Base-by-base conservation (phyloP, 2,888 invertebrate species). In the Myathropa florea region DNA sequence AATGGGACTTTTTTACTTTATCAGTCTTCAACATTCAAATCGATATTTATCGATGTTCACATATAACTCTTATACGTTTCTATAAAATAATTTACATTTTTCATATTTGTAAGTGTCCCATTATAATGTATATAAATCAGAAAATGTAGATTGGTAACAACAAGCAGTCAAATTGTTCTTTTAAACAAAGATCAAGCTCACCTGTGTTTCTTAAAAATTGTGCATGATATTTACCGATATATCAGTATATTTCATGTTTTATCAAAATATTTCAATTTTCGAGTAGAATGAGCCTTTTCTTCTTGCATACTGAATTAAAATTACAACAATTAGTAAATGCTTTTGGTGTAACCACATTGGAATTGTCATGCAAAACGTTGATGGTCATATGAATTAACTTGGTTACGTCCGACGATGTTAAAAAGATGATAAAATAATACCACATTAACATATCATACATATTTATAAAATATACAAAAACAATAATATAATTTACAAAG, bases 401-500 rank as follows among this genome's bases (percentile, higher is more conserved):
- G 53, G 28, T 78, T 83, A 53, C 75, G 79, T 64, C 59, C 26
- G 60, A 70, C 33, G 36, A 33, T 71, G 64, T 68, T 68, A 78
- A 70, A 33, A 46, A 77, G 84, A 65, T 77, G 77, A 78, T 77
- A 85, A 85, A 77, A 30, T 24, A 85, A 82, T 85, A 77, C 85
- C 85, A 82, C 85, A 86, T 79, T 78, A 71, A 82, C 67, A 28
- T 55, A 30, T 36, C 39, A 53, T 67, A 65, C 65, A 59, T 72
- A 57, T 53, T 55, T 57, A 26, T 67, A 68, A 63, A 70, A 64
- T 26, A 21, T 46, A 68, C 9, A 67, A 61, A n/a, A 55, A 46
- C n/a, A 33, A 64, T 57, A 21, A 57, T 12, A 57, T 46, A 61
- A 30, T 77, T 55, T 67, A 67, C 46, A 70, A 57, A 75, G 67